phyloP scores from a whole-genome alignment of 2,888 invertebrate genomes.

The Coelopa pilipes region DNA sequence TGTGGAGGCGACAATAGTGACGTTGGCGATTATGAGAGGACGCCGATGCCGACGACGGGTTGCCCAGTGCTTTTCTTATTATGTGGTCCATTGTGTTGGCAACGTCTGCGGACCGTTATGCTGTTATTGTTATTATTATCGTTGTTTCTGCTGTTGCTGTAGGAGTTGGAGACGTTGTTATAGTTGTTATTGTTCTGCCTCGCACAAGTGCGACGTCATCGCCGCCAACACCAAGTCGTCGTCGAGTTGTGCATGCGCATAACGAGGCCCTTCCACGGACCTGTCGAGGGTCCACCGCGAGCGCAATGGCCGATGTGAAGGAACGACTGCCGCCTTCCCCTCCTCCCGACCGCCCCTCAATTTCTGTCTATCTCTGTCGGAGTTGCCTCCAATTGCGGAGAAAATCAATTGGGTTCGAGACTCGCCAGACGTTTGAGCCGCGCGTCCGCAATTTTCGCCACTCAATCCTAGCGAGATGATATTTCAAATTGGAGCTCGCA shows the following conservation, averaged over 20 bases:
- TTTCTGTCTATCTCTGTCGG: too few relatives aligned
- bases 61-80: not conserved
- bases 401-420: constrained; percentile 25
- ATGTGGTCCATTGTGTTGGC: constrained; percentile 2
- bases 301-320: too few relatives aligned
- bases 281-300: too few relatives aligned
- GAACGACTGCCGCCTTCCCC: too few relatives aligned
- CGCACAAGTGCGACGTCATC: not conserved
- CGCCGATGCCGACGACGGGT: not conserved
- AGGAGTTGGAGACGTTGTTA: too few relatives aligned
- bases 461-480: constrained; percentile 14
- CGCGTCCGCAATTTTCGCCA: not conserved
- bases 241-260: not conserved
- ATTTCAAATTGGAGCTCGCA: not conserved
- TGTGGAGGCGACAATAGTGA: not conserved
- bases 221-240: too few relatives aligned
- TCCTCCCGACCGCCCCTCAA: too few relatives aligned
- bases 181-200: not conserved
- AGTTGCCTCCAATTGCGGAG: not conserved
- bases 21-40: too few relatives aligned
- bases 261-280: not conserved
- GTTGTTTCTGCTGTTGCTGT: too few relatives aligned
- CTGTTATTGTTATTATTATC: too few relatives aligned
- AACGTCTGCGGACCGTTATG: not conserved
- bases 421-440: not conserved